phyloP scores from a whole-genome alignment of 1,140 invertebrate genomes.

The Drosophila mayri region DNA sequence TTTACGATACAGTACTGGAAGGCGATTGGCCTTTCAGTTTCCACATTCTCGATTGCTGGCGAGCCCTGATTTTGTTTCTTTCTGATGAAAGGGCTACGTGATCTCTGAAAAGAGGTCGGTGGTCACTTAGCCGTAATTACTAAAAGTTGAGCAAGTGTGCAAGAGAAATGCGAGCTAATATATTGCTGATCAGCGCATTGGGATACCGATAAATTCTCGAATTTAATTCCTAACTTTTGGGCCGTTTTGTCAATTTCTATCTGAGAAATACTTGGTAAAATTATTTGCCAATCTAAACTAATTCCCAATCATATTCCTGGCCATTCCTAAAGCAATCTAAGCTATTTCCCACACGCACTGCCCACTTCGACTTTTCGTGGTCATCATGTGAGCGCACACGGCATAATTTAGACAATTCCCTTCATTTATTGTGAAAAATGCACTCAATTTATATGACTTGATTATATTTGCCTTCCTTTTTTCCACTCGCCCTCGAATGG shows the following conservation, averaged over 20 bases:
- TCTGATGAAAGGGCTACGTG: conserved; percentile 1
- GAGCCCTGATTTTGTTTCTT: conserved; percentile 2
- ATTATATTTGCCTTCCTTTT: conserved; percentile 72
- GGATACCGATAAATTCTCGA: too few relatives aligned
- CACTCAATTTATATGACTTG: conserved; percentile 83
- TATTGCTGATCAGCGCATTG: background rate
- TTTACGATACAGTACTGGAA: conserved; percentile 59
- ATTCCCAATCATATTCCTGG: background rate
- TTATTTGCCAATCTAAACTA: background rate
- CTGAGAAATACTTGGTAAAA: background rate
- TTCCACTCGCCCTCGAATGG: conserved; percentile 31
- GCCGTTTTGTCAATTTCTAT: background rate
- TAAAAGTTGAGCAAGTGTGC: background rate
- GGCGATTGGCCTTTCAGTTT: conserved; percentile 20
- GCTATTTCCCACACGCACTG: conserved; percentile 41
- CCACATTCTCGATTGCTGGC: background rate
- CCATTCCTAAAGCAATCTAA: background rate
- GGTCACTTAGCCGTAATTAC: background rate
- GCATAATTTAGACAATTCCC: conserved; percentile 81
- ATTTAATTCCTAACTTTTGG: background rate
- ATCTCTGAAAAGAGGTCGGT: conserved; percentile 2
- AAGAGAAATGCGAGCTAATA: background rate
- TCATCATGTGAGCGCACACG: conserved; percentile 42
- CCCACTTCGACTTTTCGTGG: conserved; percentile 23
- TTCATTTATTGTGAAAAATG: conserved; percentile 82